Percentiles rank a stretch among this genome's conserved stretches.
These are phyloP conservation scores for Etheostoma spectabile DNA, from an alignment of 2,113 vertebrate genomes.

Conservation along the genomic window DNA sequence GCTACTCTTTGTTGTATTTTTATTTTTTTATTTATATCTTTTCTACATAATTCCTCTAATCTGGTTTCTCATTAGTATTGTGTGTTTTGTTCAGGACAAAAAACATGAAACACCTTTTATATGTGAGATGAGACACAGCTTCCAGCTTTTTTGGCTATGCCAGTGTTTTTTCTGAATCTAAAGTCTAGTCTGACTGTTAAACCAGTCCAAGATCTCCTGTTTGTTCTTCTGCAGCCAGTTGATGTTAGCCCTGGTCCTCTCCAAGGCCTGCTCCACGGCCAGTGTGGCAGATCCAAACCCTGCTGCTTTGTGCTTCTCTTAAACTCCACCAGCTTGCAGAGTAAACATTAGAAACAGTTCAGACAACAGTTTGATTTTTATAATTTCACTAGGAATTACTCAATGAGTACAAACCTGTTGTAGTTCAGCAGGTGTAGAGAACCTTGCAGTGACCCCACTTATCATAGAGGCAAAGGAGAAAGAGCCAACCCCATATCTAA, in stretches of 20 bases:
- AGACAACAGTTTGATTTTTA: not conserved
- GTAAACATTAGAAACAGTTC: not conserved
- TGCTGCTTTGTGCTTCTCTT: slow-evolving; percentile 72
- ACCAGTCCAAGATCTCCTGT: slow-evolving; percentile 80
- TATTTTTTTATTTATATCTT: too few species aligned
- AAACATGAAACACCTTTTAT: not conserved
- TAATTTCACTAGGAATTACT: not conserved
- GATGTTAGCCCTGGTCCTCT: slow-evolving; percentile 89
- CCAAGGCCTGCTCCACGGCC: slow-evolving; percentile 90
- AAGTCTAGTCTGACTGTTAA: slow-evolving; percentile 36
- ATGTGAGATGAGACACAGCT: not conserved
- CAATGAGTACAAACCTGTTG: slow-evolving; percentile 80
- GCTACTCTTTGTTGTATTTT: not conserved
- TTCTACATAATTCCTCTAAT: not conserved
- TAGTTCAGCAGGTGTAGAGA: slow-evolving; percentile 86
- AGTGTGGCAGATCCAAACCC: slow-evolving; percentile 89
- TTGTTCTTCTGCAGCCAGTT: slow-evolving; percentile 88
- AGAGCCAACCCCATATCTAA: slow-evolving; percentile 89
- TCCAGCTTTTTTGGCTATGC: not conserved
- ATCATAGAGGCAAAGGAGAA: slow-evolving; percentile 92
- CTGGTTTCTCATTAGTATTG: too few species aligned
- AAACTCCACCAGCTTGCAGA: slow-evolving; percentile 88
- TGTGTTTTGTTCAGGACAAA: not conserved
- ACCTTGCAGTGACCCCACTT: slow-evolving; percentile 82
- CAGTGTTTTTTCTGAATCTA: not conserved